These are phyloP conservation scores for Choristoneura fumiferana DNA, from an alignment of 1,140 invertebrate species.

Conservation along the genomic window DNA sequence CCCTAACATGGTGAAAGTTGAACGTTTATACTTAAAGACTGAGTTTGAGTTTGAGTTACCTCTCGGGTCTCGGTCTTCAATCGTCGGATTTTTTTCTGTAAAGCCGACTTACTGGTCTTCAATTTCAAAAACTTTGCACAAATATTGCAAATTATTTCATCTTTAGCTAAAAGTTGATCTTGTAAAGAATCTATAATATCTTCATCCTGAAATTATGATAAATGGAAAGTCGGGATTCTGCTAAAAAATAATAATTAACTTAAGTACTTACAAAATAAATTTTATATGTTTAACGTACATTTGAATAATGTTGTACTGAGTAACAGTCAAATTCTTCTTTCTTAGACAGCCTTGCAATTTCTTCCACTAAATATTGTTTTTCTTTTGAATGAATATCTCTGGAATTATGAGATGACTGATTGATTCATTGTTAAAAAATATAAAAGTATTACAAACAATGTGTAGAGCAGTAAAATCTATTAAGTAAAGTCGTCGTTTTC, in stretches of 20 bases:
- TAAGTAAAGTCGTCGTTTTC: too few relatives aligned
- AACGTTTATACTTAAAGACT: too few relatives aligned
- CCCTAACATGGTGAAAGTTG: too few relatives aligned
- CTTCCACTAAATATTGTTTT: conserved; percentile 36
- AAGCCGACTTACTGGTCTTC: conserved; percentile 29
- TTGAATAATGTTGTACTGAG: conserved; percentile 22
- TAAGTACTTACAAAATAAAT: too few relatives aligned
- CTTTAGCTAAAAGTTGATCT: conserved; percentile 36
- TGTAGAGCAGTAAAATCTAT: too few relatives aligned
- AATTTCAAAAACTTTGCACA: conserved; percentile 42
- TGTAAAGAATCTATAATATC: conserved; percentile 22
- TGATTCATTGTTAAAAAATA: neutral
- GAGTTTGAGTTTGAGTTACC: too few relatives aligned
- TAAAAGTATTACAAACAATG: neutral
- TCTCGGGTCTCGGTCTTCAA: conserved; percentile 30
- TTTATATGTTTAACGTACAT: too few relatives aligned
- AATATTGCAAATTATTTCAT: conserved; percentile 40
- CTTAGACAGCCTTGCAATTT: conserved; percentile 30
- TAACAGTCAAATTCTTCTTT: conserved; percentile 20
- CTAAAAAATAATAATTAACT: too few relatives aligned
- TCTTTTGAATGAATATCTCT: conserved; percentile 40
- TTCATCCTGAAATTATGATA: conserved; percentile 25
- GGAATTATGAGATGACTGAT: too few relatives aligned
- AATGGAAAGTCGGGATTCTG: too few relatives aligned
- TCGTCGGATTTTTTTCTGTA: conserved; percentile 30